Evolutionary conservation across 2,888 invertebrate genomes (phyloP).

Genomic region (Meta bourneti): DNA sequence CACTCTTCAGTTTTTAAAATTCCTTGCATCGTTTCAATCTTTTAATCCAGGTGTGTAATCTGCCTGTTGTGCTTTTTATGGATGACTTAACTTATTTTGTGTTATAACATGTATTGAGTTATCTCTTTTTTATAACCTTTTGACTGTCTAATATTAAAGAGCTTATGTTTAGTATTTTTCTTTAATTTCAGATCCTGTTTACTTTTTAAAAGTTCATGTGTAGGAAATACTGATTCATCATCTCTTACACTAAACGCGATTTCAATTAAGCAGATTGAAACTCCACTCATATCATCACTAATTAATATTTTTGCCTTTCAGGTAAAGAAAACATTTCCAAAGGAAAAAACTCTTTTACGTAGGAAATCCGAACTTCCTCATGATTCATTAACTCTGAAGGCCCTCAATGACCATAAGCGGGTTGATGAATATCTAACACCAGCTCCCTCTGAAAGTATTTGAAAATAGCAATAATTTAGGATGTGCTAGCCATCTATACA

Average conservation of each 20-base stretch:
- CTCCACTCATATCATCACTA: not conserved
- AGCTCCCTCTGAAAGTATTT: slow-evolving; percentile 77
- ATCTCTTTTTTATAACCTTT: too few relatives aligned
- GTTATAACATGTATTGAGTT: too few relatives aligned
- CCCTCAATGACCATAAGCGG: slow-evolving; percentile 93
- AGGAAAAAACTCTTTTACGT: slow-evolving; percentile 92
- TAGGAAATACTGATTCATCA: not conserved
- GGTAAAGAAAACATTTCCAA: slow-evolving; percentile 86
- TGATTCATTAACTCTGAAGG: slow-evolving; percentile 93
- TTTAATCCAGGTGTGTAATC: too few relatives aligned
- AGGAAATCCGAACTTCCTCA: slow-evolving; percentile 97
- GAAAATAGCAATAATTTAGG: slow-evolving; percentile 76
- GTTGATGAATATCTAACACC: slow-evolving; percentile 92
- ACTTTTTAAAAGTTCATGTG: not conserved
- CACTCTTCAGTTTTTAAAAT: too few relatives aligned
- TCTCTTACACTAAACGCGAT: not conserved
- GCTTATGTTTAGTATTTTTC: not conserved
- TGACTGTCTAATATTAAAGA: too few relatives aligned
- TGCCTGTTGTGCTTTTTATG: too few relatives aligned
- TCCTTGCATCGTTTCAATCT: too few relatives aligned
- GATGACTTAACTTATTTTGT: too few relatives aligned
- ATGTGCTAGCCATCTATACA: slow-evolving; percentile 64
- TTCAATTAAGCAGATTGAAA: not conserved
- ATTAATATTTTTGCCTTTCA: slow-evolving; percentile 79
- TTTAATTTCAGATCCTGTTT: not conserved